Conservation (phyloP, 2,888 invertebrate species). For the Blastobasis adustella region DNA sequence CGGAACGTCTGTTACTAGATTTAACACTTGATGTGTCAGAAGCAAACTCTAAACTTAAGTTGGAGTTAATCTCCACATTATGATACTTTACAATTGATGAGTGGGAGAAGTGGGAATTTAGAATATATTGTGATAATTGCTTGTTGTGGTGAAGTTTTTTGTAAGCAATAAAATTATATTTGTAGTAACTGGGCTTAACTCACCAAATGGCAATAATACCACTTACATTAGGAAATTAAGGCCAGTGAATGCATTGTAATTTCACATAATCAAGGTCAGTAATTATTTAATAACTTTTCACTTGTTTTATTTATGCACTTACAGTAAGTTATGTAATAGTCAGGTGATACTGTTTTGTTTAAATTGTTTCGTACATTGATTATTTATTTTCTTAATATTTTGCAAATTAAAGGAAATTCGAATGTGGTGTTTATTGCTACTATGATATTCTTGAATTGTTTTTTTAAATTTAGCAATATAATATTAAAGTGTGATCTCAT, state of each 20-base stretch:
- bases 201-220: neutral
- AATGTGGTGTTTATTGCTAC: neutral
- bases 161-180: neutral
- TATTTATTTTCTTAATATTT: conserved; percentile 5
- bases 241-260: conserved; percentile 15
- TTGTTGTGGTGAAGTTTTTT: neutral
- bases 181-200: neutral
- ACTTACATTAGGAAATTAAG: neutral
- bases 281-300: conserved; percentile 10
- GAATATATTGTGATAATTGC: neutral
- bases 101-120: too few relatives aligned
- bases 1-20: too few relatives aligned
- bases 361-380: too few relatives aligned
- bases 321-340: neutral
- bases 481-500: conserved; percentile 15
- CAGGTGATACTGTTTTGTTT: too few relatives aligned
- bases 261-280: conserved; percentile 22
- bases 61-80: too few relatives aligned
- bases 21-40: too few relatives aligned
- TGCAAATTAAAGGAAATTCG: neutral
- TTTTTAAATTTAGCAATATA: too few relatives aligned
- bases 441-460: neutral
- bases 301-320: conserved; percentile 27
- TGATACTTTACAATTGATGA: too few relatives aligned
- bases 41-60: too few relatives aligned